Evolutionary conservation across 2,113 vertebrate species (phyloP), one percentile per base, ranked within the genome.

Genomic region (Passer domesticus): DNA sequence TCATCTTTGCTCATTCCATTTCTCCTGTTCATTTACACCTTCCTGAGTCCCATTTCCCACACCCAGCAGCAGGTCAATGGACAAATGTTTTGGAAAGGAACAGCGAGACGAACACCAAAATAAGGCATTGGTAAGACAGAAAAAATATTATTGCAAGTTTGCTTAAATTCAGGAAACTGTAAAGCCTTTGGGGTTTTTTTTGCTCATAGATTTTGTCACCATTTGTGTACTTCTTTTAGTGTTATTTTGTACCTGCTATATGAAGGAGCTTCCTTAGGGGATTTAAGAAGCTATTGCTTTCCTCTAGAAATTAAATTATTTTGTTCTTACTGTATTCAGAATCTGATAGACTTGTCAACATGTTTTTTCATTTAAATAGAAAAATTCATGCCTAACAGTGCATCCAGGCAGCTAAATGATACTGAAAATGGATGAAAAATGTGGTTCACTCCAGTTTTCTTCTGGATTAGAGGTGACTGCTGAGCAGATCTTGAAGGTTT

Each of bases 361-460:
- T 70, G 31, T 76, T 90, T 88, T 90, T 75, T 83, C 39, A 80
- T 63, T 83, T 87, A 58, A 19, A 74, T 81, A 0, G 7, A 55
- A 92, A 89, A 53, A 84, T 37, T 73, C 10, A 56, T 73, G 58
- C 44, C 66, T 60, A 70, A 73, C 8, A 55, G 24, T 17, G 28
- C 47, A 92, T 41, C 13, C 53, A 72, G 43, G 31, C 83, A 87
- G 24, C 52, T 64, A 43, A 81, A 86, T n/a, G 21, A 84, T 49
- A 78, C 47, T 63, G 73, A 87, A 92, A 95, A 88, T 33, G 8
- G 33, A 81, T 53, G 27, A 78, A 88, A 80, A 94, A 94, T 63
- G 3, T 31, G 12, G 18, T 83, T 87, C 24, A 10, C 39, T 80
- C 31, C 19, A 37, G 27, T 69, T 86, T 92, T 70, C 59, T 81